phyloP scores from a whole-genome alignment of 2,113 vertebrate species.

The Pavo muticus region DNA sequence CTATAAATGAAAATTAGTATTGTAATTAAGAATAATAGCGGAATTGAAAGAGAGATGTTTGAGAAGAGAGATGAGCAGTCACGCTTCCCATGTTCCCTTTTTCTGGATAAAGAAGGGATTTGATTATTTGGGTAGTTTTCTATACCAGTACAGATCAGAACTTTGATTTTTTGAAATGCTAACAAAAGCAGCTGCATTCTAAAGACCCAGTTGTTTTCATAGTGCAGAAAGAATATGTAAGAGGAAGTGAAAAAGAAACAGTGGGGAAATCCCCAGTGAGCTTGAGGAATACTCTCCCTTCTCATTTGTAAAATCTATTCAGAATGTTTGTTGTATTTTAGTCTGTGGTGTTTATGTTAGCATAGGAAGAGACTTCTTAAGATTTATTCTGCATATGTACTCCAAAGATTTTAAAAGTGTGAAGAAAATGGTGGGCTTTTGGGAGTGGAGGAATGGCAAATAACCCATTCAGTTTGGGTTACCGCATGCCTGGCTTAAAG shows the following conservation, averaged over 20 bases:
- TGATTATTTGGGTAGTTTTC: background rate
- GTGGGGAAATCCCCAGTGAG: background rate
- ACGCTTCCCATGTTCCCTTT: background rate
- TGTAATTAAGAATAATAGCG: background rate
- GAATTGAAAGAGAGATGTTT: background rate
- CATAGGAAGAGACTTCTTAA: background rate
- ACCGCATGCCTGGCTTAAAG: background rate
- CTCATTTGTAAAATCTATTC: background rate
- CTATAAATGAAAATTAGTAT: background rate
- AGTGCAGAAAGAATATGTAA: background rate
- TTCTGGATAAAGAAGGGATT: background rate
- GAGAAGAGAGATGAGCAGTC: background rate
- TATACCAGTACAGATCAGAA: background rate
- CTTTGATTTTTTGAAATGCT: slow-evolving; percentile 20
- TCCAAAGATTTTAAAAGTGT: background rate
- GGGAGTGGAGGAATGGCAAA: background rate
- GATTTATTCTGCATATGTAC: background rate
- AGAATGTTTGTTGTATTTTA: background rate
- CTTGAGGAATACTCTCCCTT: background rate
- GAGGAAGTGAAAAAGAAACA: background rate
- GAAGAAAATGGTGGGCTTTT: background rate
- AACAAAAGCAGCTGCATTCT: background rate
- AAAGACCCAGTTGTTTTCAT: background rate
- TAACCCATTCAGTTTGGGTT: background rate
- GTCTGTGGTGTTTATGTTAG: background rate